Percentiles rank a stretch among this genome's conserved stretches.
Conservation (phyloP, 2,888 invertebrate species). For the Campoplex capitator region DNA sequence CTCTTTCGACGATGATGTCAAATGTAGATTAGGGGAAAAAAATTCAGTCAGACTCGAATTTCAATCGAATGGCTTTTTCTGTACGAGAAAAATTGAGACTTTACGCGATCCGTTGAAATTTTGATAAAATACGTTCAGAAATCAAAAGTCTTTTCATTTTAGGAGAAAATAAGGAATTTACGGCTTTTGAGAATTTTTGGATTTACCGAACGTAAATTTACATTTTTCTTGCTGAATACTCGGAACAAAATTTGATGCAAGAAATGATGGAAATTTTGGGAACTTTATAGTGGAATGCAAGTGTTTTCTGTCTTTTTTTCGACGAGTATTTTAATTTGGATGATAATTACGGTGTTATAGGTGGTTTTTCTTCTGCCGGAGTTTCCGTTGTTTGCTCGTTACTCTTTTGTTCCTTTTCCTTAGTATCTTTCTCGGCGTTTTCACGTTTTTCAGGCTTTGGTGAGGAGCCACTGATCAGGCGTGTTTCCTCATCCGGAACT, state of each 20-base stretch:
- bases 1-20: neutral
- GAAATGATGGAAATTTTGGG: neutral
- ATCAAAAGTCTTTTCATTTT: neutral
- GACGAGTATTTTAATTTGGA: neutral
- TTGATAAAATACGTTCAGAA: neutral
- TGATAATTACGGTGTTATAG: constrained; percentile 88
- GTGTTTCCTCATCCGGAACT: constrained; percentile 81
- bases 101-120: no score
- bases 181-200: neutral
- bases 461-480: constrained; percentile 75
- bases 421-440: constrained; percentile 80
- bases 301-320: neutral
- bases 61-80: neutral
- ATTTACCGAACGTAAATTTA: neutral
- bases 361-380: constrained; percentile 86
- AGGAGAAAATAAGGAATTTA: neutral
- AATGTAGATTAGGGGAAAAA: neutral
- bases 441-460: constrained; percentile 81
- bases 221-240: no score
- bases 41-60: neutral
- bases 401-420: constrained; percentile 82
- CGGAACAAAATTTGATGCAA: no score
- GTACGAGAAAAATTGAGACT: neutral
- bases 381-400: constrained; percentile 86
- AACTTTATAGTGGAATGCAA: neutral